Conservation (phyloP, 2,113 vertebrate genomes). For the Lophius piscatorius region DNA sequence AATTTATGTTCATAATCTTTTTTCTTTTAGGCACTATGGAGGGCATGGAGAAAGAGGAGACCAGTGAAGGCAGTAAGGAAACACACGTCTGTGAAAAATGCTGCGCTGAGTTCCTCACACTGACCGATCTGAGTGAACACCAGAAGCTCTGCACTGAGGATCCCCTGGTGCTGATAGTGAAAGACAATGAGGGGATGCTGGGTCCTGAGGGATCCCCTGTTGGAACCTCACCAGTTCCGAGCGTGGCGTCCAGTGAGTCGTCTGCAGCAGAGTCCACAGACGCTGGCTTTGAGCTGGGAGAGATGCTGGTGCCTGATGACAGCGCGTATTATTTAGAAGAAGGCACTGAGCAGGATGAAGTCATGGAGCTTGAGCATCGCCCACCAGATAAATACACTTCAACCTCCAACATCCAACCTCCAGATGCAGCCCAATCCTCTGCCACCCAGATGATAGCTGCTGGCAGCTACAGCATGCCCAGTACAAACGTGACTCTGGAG, state of each 20-base stretch:
- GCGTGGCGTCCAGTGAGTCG: slow-evolving; percentile 82
- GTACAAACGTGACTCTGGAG: slow-evolving; percentile 96
- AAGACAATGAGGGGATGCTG: slow-evolving; percentile 81
- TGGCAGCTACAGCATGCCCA: slow-evolving; percentile 85
- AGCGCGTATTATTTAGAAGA: slow-evolving; percentile 76
- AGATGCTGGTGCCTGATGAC: slow-evolving; percentile 70
- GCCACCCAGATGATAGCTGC: slow-evolving; percentile 78
- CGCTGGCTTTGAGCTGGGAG: slow-evolving; percentile 66
- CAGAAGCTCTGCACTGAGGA: slow-evolving; percentile 87
- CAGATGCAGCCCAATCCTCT: slow-evolving; percentile 67
- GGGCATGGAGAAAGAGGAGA: slow-evolving; percentile 80
- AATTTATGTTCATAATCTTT: slow-evolving; percentile 5
- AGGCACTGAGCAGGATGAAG: slow-evolving; percentile 82
- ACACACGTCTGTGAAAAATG: slow-evolving; percentile 89
- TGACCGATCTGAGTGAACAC: slow-evolving; percentile 89
- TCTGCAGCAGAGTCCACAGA: slow-evolving; percentile 84
- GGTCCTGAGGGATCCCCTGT: slow-evolving; percentile 77
- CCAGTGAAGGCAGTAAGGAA: slow-evolving; percentile 84
- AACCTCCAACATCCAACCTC: slow-evolving; percentile 68
- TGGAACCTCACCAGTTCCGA: slow-evolving; percentile 80
- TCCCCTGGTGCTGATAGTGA: slow-evolving; percentile 87
- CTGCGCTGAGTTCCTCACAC: slow-evolving; percentile 93
- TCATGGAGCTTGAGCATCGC: slow-evolving; percentile 86
- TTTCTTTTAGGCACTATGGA: slow-evolving; percentile 75
- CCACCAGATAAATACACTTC: slow-evolving; percentile 69